phyloP scores from a whole-genome alignment of 2,888 invertebrate genomes.

The Pyrochroa serraticornis region DNA sequence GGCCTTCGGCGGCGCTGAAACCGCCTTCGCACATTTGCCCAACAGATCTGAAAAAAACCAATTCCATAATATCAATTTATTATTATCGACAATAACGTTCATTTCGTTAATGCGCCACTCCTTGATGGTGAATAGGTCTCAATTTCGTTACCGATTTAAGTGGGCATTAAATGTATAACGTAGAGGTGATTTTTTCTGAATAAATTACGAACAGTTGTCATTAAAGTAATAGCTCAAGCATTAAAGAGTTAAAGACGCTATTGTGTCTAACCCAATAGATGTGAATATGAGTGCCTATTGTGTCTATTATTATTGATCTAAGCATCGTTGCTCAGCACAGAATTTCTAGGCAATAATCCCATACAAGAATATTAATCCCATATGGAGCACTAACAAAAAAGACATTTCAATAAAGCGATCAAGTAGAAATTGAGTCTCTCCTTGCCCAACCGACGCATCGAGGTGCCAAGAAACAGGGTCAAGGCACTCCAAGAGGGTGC shows the following conservation, averaged over 20 bases:
- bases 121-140: constrained; percentile 20
- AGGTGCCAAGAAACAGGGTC: too few relatives aligned
- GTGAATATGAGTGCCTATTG: background rate
- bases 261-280: background rate
- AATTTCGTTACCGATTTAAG: constrained; percentile 19
- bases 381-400: too few relatives aligned
- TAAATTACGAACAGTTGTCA: background rate
- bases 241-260: background rate
- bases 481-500: too few relatives aligned
- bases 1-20: constrained; percentile 68
- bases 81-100: too few relatives aligned
- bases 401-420: too few relatives aligned
- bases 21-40: constrained; percentile 76
- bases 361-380: too few relatives aligned
- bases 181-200: background rate
- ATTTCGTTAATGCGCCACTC: constrained; percentile 17
- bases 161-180: background rate
- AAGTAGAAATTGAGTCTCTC: too few relatives aligned
- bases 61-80: background rate
- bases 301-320: too few relatives aligned
- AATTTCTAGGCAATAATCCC: too few relatives aligned
- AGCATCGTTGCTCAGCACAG: too few relatives aligned
- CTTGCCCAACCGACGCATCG: too few relatives aligned
- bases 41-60: constrained; percentile 66
- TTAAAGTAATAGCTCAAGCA: too few relatives aligned